phyloP scores from a whole-genome alignment of 1,140 invertebrate genomes.

The Paramacrobiotus metropolitanus region DNA sequence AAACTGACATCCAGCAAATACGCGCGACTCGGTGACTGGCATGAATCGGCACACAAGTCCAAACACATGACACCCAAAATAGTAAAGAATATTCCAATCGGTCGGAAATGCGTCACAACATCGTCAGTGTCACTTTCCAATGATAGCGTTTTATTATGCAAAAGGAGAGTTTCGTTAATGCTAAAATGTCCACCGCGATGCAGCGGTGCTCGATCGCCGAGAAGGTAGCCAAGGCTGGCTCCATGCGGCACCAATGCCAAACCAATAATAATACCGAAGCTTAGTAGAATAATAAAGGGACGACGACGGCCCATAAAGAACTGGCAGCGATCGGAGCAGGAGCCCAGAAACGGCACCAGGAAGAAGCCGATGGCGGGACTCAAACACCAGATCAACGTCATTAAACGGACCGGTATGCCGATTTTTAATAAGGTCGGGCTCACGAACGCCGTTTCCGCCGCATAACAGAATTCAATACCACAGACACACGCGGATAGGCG shows the following conservation, averaged over 20 bases:
- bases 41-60: conserved; percentile 86
- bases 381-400: conserved; percentile 83
- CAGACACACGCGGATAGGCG: conserved; percentile 74
- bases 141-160: background rate
- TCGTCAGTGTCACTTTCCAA: background rate
- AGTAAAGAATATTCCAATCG: conserved; percentile 54
- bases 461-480: conserved; percentile 91
- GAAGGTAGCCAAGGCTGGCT: conserved; percentile 45
- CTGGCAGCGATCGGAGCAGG: conserved; percentile 64
- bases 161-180: background rate
- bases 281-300: conserved; percentile 69
- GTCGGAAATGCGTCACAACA: background rate
- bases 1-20: conserved; percentile 75
- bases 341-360: conserved; percentile 68
- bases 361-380: conserved; percentile 77
- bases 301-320: conserved; percentile 52
- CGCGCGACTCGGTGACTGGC: conserved; percentile 71
- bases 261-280: conserved; percentile 62
- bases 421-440: conserved; percentile 79
- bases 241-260: conserved; percentile 72
- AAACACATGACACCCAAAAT: conserved; percentile 71
- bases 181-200: too few relatives aligned
- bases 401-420: conserved; percentile 62
- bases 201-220: conserved; percentile 36
- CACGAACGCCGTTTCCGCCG: conserved; percentile 86